Evolutionary conservation across 2,888 invertebrate genomes (phyloP).

Genomic region (Drosophila anomelani): DNA sequence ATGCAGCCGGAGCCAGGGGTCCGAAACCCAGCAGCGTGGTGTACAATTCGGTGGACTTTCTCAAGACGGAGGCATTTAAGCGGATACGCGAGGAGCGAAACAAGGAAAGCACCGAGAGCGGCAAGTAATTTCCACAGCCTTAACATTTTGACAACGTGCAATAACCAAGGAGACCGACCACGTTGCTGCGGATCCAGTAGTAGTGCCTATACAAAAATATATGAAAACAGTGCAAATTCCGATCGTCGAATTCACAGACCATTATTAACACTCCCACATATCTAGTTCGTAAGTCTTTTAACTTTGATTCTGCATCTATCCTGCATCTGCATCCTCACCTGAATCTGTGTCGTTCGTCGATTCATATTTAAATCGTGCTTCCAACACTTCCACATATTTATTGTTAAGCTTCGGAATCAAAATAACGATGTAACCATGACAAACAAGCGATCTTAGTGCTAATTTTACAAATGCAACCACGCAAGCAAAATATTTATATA

Average conservation of each 20-base stretch:
- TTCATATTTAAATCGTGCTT: conserved; percentile 61
- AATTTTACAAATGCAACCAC: conserved; percentile 52
- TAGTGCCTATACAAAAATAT: conserved; percentile 56
- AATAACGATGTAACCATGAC: conserved; percentile 49
- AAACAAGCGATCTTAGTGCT: conserved; percentile 53
- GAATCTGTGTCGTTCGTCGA: conserved; percentile 33
- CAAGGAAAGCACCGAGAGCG: conserved; percentile 82
- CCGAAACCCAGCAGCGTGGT: conserved; percentile 87
- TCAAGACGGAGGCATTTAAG: conserved; percentile 97
- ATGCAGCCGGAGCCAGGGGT: conserved; percentile 84
- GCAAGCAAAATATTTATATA: conserved; percentile 59
- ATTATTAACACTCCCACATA: conserved; percentile 21
- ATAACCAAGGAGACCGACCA: conserved; percentile 36
- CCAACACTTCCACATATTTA: conserved; percentile 55
- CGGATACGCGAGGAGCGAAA: conserved; percentile 90
- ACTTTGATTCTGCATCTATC: conserved; percentile 13
- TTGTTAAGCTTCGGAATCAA: conserved; percentile 52
- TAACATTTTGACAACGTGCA: conserved; percentile 52
- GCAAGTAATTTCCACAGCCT: conserved; percentile 71
- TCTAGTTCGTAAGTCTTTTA: conserved; percentile 27
- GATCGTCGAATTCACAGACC: conserved; percentile 17
- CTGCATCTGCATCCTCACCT: conserved; percentile 5
- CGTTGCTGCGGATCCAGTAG: conserved; percentile 34
- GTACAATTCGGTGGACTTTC: conserved; percentile 96
- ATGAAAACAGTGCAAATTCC: conserved; percentile 32